These are phyloP conservation scores for Drosophila cardini DNA, from an alignment of 1,140 invertebrate genomes.

Conservation along the genomic window DNA sequence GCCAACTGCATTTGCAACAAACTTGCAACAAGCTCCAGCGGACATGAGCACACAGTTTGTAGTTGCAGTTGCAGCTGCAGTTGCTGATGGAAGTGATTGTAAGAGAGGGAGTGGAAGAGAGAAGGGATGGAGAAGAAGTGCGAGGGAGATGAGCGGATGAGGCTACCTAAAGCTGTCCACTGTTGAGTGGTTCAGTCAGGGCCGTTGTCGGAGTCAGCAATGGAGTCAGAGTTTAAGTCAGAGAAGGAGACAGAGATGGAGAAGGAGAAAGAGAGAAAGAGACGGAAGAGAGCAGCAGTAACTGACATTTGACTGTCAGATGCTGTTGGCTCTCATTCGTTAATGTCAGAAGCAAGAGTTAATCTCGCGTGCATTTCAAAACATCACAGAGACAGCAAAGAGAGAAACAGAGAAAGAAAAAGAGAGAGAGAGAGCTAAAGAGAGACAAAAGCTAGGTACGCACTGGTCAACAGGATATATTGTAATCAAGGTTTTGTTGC, in stretches of 20 bases:
- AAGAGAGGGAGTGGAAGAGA: background rate
- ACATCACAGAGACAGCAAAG: slow-evolving; percentile 52
- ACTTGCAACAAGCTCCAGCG: slow-evolving; percentile 46
- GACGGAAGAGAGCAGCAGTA: slow-evolving; percentile 58
- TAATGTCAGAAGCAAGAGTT: slow-evolving; percentile 80
- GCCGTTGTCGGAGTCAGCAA: slow-evolving; percentile 3
- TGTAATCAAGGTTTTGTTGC: slow-evolving; percentile 70
- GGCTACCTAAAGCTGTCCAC: slow-evolving; percentile 32
- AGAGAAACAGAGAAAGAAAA: background rate
- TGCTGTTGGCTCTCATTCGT: slow-evolving; percentile 82
- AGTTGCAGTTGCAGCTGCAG: slow-evolving; percentile 29
- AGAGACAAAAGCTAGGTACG: slow-evolving; percentile 52
- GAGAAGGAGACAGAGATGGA: too few relatives aligned
- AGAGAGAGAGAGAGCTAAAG: background rate
- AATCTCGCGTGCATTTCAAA: slow-evolving; percentile 81
- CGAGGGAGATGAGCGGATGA: slow-evolving; percentile 1
- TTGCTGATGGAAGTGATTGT: background rate
- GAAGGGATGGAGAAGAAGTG: background rate
- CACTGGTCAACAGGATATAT: slow-evolving; percentile 62
- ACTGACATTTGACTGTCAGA: slow-evolving; percentile 82
- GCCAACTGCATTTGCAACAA: slow-evolving; percentile 43
- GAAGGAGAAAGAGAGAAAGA: too few relatives aligned
- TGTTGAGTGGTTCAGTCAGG: slow-evolving; percentile 11
- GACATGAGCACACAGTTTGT: slow-evolving; percentile 9
- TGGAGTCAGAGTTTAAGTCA: slow-evolving; percentile 1